Percentiles rank a stretch among this genome's conserved stretches.
Conservation (phyloP, 2,797 vertebrate genomes). For the Anguilla anguilla region DNA sequence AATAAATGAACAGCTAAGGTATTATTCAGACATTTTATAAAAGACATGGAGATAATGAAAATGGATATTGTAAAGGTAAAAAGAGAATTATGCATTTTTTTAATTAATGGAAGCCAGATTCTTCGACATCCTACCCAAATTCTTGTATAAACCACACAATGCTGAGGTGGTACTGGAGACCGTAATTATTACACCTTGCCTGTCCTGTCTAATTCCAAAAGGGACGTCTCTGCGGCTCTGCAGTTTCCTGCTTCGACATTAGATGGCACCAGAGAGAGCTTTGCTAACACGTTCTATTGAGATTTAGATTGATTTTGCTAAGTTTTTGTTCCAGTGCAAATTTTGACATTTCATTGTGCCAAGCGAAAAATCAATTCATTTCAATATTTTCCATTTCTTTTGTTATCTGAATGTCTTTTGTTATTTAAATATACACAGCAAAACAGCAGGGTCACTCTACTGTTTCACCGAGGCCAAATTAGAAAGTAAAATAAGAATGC, state of each 20-base stretch:
- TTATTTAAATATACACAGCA: neutral
- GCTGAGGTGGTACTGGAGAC: neutral
- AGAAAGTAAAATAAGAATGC: neutral
- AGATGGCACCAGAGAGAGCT: conserved; percentile 59
- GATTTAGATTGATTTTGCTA: conserved; percentile 57
- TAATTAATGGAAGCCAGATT: neutral
- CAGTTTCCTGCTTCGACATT: conserved; percentile 41
- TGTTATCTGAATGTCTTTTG: neutral
- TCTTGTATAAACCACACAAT: conserved; percentile 18
- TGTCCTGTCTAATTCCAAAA: neutral
- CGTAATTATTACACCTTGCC: neutral
- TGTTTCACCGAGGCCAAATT: neutral
- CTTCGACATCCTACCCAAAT: neutral
- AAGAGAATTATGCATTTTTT: neutral
- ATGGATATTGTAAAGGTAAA: conserved; percentile 47
- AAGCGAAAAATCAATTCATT: conserved; percentile 65
- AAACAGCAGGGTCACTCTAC: neutral
- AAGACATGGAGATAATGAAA: neutral
- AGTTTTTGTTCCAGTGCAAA: conserved; percentile 76
- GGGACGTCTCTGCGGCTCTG: neutral
- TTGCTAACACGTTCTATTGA: conserved; percentile 67
- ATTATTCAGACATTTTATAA: too few relatives aligned
- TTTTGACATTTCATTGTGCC: conserved; percentile 76
- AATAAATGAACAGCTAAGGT: too few relatives aligned
- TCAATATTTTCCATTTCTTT: conserved; percentile 49